These are phyloP conservation scores for Agrochola litura DNA, from an alignment of 2,888 invertebrate species.

Conservation along the genomic window DNA sequence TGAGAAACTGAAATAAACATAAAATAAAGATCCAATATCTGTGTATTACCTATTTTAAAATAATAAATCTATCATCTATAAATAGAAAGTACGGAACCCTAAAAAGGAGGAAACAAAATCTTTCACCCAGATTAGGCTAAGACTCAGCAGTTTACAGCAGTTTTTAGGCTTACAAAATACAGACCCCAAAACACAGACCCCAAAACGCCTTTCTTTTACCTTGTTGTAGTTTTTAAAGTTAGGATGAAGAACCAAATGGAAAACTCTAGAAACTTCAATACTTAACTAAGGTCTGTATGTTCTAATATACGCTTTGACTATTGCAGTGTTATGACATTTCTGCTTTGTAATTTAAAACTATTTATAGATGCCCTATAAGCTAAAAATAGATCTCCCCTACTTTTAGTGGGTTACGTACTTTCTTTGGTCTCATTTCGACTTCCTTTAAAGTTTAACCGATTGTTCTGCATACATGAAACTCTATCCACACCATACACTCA, in stretches of 20 bases:
- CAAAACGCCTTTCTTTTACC: not conserved
- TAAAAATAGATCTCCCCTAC: not conserved
- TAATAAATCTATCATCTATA: no score
- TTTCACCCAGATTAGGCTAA: not conserved
- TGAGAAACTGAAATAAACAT: no score
- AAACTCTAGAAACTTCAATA: not conserved
- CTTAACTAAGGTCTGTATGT: not conserved
- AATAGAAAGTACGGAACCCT: no score
- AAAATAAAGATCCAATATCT: no score
- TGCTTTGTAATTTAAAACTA: not conserved
- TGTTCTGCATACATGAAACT: not conserved
- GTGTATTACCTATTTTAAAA: no score
- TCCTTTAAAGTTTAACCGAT: not conserved
- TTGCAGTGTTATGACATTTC: not conserved
- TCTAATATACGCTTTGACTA: not conserved
- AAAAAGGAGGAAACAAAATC: no score
- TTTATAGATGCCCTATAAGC: constrained; percentile 10
- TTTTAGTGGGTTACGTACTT: not conserved
- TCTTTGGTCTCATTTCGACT: constrained; percentile 1
- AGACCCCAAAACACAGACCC: no score
- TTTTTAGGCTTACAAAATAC: not conserved
- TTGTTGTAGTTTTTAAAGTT: not conserved
- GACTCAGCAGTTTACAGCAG: not conserved
- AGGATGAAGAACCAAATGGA: not conserved
- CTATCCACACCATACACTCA: not conserved